These are phyloP conservation scores for Labia minor DNA, from an alignment of 2,888 invertebrate genomes.

Conservation along the genomic window DNA sequence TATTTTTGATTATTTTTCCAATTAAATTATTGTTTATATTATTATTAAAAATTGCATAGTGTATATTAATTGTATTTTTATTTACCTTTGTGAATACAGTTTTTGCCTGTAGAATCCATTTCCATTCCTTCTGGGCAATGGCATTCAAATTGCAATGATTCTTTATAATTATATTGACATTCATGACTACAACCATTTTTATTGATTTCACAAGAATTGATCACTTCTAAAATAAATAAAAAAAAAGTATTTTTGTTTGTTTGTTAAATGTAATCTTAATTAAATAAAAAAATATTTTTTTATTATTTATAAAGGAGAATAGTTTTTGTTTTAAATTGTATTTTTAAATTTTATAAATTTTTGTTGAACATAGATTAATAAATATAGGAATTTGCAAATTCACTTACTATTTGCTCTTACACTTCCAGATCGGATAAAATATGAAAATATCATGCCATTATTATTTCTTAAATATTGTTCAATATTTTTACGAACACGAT, in stretches of 20 bases:
- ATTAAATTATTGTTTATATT: too few relatives aligned
- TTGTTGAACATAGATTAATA: too few relatives aligned
- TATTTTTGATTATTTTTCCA: too few relatives aligned
- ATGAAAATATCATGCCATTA: slow-evolving; percentile 41
- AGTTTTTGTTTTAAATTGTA: too few relatives aligned
- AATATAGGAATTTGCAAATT: too few relatives aligned
- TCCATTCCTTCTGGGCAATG: slow-evolving; percentile 48
- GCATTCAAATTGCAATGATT: slow-evolving; percentile 51
- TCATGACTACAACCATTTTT: slow-evolving; percentile 54
- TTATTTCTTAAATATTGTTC: slow-evolving; percentile 41
- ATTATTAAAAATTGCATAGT: too few relatives aligned
- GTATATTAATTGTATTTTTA: not conserved
- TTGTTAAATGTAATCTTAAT: slow-evolving; percentile 15
- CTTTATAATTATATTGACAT: slow-evolving; percentile 53
- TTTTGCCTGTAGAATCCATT: slow-evolving; percentile 40
- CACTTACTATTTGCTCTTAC: slow-evolving; percentile 30
- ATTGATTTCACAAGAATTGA: slow-evolving; percentile 54
- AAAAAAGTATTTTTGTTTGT: not conserved
- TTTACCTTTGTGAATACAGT: slow-evolving; percentile 35
- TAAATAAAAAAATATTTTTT: too few relatives aligned
- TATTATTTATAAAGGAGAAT: too few relatives aligned
- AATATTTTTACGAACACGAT: slow-evolving; percentile 41
- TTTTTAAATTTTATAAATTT: too few relatives aligned
- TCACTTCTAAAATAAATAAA: slow-evolving; percentile 37
- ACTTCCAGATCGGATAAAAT: slow-evolving; percentile 42